Base-by-base conservation (phyloP, 2,797 vertebrate species). In the Intellagama lesueurii region DNA sequence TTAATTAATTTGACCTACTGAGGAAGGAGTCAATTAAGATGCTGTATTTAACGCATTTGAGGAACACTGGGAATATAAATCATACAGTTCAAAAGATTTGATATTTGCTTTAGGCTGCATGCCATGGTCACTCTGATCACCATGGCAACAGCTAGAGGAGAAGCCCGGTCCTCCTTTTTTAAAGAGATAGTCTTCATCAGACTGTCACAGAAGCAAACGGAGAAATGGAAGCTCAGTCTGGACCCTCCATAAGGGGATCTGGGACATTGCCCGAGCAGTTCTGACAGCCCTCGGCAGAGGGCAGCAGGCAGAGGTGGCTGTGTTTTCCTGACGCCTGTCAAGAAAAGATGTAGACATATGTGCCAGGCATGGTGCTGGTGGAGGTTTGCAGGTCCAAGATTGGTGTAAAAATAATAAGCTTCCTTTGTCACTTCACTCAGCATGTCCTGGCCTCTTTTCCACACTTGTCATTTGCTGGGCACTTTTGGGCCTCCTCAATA, bases 1-100 rank as follows among this genome's bases (percentile, higher is more conserved):
- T 60, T 86, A 90, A 90, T 90, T 90, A 86, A 90, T 86, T 82
- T 83, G 79, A 87, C 84, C 60, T 90, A 86, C 89, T 44, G 79
- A 86, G 79, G 84, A 60, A 82, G 69, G 69, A 82, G 84, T 90
- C 79, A 86, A 86, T 90, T 87, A 90, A 73, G 89, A 47, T 49
- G 81, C 73, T 73, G 86, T 72, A 73, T 73, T 87, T 87, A 87
- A 90, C 81, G 49, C 73, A 14, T 87, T 35, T 30, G 89, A 79
- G 66, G 76, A 73, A 84, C 30, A 30, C 85, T 7, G 26, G 85
- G 84, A 83, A 90, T 87, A 77, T 90, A 90, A 90, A 90, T 90
- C 89, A 87, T 40, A 69, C 19, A 69, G 72, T 86, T 87, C 47
- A 77, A 83, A 87, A 87, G 72, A 70, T 68, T 69, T 70, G 85